Percentiles rank a stretch among this genome's conserved stretches.
phyloP scores from a whole-genome alignment of 2,113 vertebrate species.

The cattle (Bos taurus) region ARS-UCD2.0 NC_037348.1:65929001-65929500 shows the following conservation, averaged over 20 bases:
- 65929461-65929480: background rate
- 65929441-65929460: background rate
- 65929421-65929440: background rate
- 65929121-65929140: background rate
- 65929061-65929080: background rate
- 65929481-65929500: constrained; percentile 21
- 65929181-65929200: background rate
- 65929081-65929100: background rate
- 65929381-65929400: constrained; percentile 67
- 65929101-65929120: background rate
- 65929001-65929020: constrained; percentile 70
- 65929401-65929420: background rate
- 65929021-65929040: constrained; percentile 67
- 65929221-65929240: rapidly evolving
- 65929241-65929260: rapidly evolving
- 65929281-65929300: background rate
- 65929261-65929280: rapidly evolving
- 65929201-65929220: background rate
- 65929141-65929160: background rate
- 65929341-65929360: constrained; percentile 59
- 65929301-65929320: background rate
- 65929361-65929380: constrained; percentile 61
- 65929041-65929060: constrained; percentile 1
- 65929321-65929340: constrained; percentile 72
- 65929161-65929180: background rate